phyloP scores from a whole-genome alignment of 2,797 vertebrate species.

The Heteromormyrus szaboi region DNA sequence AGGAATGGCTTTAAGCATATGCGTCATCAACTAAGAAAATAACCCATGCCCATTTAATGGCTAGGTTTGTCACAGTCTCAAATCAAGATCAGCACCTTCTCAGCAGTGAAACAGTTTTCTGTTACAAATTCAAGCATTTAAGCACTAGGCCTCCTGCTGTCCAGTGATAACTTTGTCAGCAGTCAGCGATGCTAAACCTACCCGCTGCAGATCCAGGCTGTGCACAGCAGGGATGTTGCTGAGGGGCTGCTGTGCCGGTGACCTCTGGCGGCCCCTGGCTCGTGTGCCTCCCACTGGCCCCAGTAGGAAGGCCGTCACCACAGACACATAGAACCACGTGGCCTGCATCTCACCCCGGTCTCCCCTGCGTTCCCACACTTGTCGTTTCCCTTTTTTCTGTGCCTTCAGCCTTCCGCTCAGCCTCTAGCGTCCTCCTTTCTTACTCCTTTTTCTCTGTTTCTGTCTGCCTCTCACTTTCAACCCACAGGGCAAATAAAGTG shows the following conservation, averaged over 20 bases:
- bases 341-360: background rate
- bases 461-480: background rate
- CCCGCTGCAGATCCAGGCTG: constrained; percentile 22
- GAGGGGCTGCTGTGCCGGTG: background rate
- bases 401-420: background rate
- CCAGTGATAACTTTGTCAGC: background rate
- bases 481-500: background rate
- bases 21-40: background rate
- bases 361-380: background rate
- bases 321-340: background rate
- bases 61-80: background rate
- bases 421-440: background rate
- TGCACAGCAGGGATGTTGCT: constrained; percentile 10
- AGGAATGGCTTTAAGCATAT: background rate
- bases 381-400: background rate
- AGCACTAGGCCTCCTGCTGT: background rate
- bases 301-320: background rate
- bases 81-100: background rate
- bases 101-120: background rate
- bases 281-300: background rate
- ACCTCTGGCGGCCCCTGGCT: background rate
- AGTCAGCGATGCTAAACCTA: background rate
- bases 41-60: background rate
- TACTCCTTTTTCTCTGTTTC: background rate
- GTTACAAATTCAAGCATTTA: background rate